A percentile compares a stretch with the other conserved stretches of the same genome.
These are phyloP conservation scores for Nestor notabilis DNA, from an alignment of 2,113 vertebrate genomes.

Conservation along the genomic window DNA sequence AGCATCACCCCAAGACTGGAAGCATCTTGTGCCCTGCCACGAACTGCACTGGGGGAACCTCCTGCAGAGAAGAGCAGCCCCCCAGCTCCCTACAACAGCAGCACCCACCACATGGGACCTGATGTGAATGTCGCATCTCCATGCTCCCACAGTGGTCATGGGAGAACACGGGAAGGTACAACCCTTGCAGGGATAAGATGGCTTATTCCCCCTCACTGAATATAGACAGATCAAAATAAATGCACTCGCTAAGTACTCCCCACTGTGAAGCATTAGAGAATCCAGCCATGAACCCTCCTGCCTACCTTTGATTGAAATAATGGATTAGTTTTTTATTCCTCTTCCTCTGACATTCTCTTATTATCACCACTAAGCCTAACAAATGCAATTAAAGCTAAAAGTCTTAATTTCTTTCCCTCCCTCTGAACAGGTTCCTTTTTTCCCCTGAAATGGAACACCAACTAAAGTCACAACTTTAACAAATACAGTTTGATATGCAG, in stretches of 20 bases:
- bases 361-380: slow-evolving; percentile 54
- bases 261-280: background rate
- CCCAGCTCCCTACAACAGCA: background rate
- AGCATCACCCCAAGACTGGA: background rate
- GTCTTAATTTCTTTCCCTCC: slow-evolving; percentile 34
- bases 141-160: background rate
- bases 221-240: background rate
- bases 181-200: background rate
- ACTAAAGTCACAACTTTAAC: background rate
- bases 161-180: background rate
- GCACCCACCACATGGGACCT: fast-evolving
- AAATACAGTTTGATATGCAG: background rate
- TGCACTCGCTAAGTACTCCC: fast-evolving
- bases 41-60: background rate
- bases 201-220: background rate
- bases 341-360: slow-evolving; percentile 47
- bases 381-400: slow-evolving; percentile 67
- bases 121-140: fast-evolving
- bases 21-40: background rate
- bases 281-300: background rate
- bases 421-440: slow-evolving; percentile 41
- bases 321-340: background rate
- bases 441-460: background rate
- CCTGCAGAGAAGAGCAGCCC: background rate
- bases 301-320: background rate